Evolutionary conservation across 2,888 invertebrate genomes (phyloP).

Genomic region (Pilophorus perplexus): DNA sequence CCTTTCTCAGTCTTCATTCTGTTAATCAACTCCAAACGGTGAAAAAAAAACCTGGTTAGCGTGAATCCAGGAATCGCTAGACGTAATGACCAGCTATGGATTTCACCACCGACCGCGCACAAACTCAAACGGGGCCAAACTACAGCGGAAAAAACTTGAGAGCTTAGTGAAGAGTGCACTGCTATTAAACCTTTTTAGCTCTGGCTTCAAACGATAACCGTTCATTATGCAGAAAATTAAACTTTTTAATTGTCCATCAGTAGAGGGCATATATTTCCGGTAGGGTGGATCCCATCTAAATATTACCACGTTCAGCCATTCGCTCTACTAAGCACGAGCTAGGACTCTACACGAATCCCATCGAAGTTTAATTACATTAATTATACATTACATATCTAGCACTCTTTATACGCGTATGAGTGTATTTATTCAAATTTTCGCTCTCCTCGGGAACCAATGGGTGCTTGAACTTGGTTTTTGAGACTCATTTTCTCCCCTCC

Average conservation of each 20-base stretch:
- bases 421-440: constrained; percentile 35
- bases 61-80: constrained; percentile 10
- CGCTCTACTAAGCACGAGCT: constrained; percentile 36
- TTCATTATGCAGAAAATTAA: constrained; percentile 41
- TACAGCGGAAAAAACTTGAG: constrained; percentile 3
- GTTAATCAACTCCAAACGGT: constrained; percentile 1
- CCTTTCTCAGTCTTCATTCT: constrained; percentile 6
- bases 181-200: constrained; percentile 18
- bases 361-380: constrained; percentile 38
- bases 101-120: constrained; percentile 13
- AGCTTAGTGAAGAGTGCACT: constrained; percentile 24
- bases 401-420: constrained; percentile 23
- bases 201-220: constrained; percentile 32
- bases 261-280: constrained; percentile 36
- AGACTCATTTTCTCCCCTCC: constrained; percentile 14
- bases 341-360: constrained; percentile 22
- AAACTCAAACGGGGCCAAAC: constrained; percentile 31
- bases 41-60: not conserved
- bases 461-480: constrained; percentile 28
- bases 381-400: constrained; percentile 26
- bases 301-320: constrained; percentile 38
- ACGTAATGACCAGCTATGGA: constrained; percentile 20
- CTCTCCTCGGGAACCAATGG: constrained; percentile 18
- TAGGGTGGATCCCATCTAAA: constrained; percentile 34
- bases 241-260: constrained; percentile 39